Conservation (phyloP, 2,797 vertebrate species). For the Hapalemur alaotrensis region DNA sequence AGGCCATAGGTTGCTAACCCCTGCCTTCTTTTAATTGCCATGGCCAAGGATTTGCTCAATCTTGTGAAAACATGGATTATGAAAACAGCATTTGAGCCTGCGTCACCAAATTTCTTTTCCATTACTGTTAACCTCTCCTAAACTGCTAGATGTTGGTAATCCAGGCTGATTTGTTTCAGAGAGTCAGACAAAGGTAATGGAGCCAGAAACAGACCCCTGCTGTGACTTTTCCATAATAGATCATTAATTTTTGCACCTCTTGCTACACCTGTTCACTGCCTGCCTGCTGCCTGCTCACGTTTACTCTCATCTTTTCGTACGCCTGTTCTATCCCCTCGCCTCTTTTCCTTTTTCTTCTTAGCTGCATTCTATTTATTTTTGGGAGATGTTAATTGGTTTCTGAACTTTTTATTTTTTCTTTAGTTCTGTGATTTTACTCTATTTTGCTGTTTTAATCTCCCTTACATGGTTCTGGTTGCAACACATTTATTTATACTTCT, state of each 20-base stretch:
- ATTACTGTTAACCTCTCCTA: neutral
- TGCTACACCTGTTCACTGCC: neutral
- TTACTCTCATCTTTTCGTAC: neutral
- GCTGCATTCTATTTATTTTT: neutral
- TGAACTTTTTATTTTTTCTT: neutral
- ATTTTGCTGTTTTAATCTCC: neutral
- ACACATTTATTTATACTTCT: neutral
- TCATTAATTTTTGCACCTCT: neutral
- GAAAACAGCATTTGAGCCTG: neutral
- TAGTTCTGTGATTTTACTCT: neutral
- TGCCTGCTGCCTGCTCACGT: neutral
- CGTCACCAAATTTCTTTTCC: neutral
- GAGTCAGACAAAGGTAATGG: neutral
- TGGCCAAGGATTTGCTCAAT: neutral
- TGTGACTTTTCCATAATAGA: slow-evolving; percentile 59
- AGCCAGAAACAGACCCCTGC: neutral
- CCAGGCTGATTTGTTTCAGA: neutral
- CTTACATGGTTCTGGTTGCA: neutral
- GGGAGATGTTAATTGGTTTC: neutral
- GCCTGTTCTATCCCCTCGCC: neutral
- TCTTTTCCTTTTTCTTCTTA: neutral
- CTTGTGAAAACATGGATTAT: neutral
- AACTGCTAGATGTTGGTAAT: neutral
- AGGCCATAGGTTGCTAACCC: neutral
- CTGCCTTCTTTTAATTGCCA: neutral